phyloP scores from a whole-genome alignment of 2,113 vertebrate genomes.

The Rallus limicola region DNA sequence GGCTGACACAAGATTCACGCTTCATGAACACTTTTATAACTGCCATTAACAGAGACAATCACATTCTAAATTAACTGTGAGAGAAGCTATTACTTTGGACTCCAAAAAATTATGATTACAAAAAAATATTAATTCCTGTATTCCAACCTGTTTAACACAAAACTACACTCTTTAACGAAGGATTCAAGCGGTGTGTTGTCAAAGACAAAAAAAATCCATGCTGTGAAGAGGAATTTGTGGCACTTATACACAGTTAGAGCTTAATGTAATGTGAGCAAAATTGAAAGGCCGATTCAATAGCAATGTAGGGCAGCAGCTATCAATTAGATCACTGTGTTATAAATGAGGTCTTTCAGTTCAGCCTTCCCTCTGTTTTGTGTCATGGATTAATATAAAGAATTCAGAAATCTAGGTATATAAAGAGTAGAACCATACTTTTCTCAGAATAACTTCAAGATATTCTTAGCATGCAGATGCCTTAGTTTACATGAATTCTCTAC shows the following conservation, averaged over 20 bases:
- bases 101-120: not conserved
- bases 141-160: not conserved
- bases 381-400: not conserved
- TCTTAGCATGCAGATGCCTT: not conserved
- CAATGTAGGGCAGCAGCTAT: not conserved
- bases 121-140: slow-evolving; percentile 41
- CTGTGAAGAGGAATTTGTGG: not conserved
- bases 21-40: not conserved
- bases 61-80: not conserved
- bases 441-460: not conserved
- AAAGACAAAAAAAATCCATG: not conserved
- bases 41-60: not conserved
- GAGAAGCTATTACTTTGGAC: not conserved
- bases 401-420: not conserved
- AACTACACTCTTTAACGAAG: slow-evolving; percentile 7
- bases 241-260: not conserved
- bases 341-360: not conserved
- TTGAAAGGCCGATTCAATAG: not conserved
- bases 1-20: not conserved
- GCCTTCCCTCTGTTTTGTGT: not conserved
- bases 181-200: not conserved
- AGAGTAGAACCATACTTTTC: not conserved
- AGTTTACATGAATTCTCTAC: not conserved
- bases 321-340: not conserved
- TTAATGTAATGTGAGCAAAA: not conserved